Evolutionary conservation across 2,113 vertebrate genomes (phyloP).

Genomic region (Cromileptes altivelis): DNA sequence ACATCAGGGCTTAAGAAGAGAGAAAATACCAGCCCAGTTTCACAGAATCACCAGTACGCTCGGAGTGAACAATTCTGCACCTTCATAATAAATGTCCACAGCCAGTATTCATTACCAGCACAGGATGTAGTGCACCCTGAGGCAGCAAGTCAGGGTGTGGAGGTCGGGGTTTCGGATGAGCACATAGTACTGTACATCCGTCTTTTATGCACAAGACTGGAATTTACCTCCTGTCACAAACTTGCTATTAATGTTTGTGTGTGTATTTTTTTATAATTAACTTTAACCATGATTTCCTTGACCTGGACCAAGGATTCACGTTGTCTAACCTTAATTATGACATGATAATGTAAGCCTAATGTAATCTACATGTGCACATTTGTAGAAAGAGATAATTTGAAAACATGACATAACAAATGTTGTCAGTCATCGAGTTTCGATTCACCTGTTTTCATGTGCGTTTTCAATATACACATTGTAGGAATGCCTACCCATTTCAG

Average conservation of each 20-base stretch:
- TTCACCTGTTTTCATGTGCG: too few relatives aligned
- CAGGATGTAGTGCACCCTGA: neutral
- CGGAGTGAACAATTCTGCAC: neutral
- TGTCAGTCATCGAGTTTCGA: too few relatives aligned
- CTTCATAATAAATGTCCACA: neutral
- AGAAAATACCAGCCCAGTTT: neutral
- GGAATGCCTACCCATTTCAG: too few relatives aligned
- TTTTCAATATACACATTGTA: too few relatives aligned
- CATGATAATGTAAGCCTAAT: neutral
- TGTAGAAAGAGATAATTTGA: too few relatives aligned
- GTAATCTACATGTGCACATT: too few relatives aligned
- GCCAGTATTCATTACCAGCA: neutral
- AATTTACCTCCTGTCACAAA: neutral
- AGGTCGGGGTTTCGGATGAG: neutral
- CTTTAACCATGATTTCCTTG: neutral
- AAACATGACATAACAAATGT: too few relatives aligned
- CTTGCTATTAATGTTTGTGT: too few relatives aligned
- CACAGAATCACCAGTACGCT: neutral
- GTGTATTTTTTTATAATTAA: neutral
- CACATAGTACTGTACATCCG: too few relatives aligned
- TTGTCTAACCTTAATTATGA: neutral
- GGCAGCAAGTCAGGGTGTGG: neutral
- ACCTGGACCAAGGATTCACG: neutral
- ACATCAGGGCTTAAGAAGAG: constrained; percentile 13
- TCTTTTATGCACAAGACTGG: neutral